Conservation (phyloP, 2,888 invertebrate genomes). For the Heliconius ethilla region DNA sequence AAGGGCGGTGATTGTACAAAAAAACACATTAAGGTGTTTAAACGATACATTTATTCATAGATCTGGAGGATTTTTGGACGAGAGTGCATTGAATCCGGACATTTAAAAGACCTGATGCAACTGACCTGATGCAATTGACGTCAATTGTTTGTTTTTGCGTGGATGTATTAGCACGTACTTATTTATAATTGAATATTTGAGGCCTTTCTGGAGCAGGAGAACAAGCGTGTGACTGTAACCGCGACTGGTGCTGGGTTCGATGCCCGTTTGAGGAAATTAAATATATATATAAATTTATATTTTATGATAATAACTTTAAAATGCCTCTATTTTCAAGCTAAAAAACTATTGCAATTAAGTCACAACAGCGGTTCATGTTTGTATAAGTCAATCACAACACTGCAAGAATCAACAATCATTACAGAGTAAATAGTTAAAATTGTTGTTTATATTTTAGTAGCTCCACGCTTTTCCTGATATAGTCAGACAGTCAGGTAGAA, state of each 20-base stretch:
- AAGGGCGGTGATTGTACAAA: conserved; percentile 42
- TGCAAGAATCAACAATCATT: background rate
- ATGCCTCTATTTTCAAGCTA: background rate
- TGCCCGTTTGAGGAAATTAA: background rate
- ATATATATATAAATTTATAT: background rate
- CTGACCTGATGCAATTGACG: conserved; percentile 31
- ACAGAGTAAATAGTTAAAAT: background rate
- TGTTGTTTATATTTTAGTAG: background rate
- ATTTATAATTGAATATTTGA: background rate
- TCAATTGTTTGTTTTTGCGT: background rate
- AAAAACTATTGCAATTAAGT: background rate
- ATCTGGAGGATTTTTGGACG: conserved; percentile 30
- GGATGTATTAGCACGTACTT: background rate
- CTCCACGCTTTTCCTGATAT: background rate
- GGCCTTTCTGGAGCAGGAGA: background rate
- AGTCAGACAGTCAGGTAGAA: background rate
- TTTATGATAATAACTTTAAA: background rate
- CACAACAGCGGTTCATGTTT: background rate
- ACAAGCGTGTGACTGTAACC: background rate
- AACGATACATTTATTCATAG: conserved; percentile 34
- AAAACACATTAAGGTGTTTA: conserved; percentile 35
- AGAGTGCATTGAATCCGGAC: conserved; percentile 36
- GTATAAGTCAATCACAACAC: background rate
- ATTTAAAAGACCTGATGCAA: conserved; percentile 22
- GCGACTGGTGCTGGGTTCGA: background rate